These are phyloP conservation scores for Smutsia gigantea DNA, from an alignment of 2,797 vertebrate genomes.

Conservation along the genomic window DNA sequence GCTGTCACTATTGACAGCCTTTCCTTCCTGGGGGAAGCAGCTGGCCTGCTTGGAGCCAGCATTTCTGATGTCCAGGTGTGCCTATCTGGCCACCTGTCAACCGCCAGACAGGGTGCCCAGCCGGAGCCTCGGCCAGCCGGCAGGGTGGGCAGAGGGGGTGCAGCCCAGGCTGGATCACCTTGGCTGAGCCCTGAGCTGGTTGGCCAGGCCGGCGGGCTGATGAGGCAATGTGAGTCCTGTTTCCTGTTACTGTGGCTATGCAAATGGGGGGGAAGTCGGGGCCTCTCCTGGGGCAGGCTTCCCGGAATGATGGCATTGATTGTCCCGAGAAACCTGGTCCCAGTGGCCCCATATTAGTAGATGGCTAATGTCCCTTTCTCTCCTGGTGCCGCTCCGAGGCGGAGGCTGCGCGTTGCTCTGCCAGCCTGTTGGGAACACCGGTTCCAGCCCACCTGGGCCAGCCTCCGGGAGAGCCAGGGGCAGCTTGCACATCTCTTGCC, in stretches of 20 bases:
- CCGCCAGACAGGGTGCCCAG: background rate
- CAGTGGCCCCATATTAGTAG: background rate
- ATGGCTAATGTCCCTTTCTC: background rate
- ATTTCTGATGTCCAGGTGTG: background rate
- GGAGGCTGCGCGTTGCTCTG: background rate
- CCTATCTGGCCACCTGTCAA: background rate
- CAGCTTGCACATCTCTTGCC: fast-evolving
- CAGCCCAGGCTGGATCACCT: background rate
- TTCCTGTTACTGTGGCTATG: constrained; percentile 73
- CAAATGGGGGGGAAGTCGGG: constrained; percentile 56
- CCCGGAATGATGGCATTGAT: constrained; percentile 52
- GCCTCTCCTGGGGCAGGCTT: constrained; percentile 60
- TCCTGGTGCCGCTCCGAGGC: background rate
- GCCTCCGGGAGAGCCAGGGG: fast-evolving
- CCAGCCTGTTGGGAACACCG: background rate
- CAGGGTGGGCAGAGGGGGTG: fast-evolving
- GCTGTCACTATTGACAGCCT: background rate
- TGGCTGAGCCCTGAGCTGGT: background rate
- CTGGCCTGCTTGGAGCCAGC: background rate
- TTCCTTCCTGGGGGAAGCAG: background rate
- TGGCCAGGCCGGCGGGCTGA: background rate
- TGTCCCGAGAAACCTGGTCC: constrained; percentile 59
- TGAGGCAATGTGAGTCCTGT: background rate
- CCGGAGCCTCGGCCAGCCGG: background rate
- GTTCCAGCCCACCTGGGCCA: background rate